Conservation (phyloP, 2,888 invertebrate genomes). For the Amphipoea oculea region DNA sequence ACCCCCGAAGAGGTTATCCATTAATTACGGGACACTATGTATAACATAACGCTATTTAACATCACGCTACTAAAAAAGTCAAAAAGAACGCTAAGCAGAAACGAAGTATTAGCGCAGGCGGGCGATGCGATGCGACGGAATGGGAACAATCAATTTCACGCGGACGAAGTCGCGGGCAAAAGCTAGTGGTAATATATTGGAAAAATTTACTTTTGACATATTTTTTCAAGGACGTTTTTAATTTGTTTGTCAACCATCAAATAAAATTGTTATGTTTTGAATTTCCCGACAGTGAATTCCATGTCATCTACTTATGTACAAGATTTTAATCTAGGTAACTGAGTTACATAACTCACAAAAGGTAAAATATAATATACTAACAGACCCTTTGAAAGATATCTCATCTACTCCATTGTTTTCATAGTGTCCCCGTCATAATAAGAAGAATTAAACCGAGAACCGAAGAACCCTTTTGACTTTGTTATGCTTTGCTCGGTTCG, state of each 20-base stretch:
- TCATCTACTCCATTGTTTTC: slow-evolving; percentile 42
- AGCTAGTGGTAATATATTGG: background rate
- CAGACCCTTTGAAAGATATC: slow-evolving; percentile 24
- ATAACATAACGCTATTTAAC: too few species aligned
- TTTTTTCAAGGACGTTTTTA: slow-evolving; percentile 17
- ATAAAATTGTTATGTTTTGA: background rate
- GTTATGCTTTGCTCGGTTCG: slow-evolving; percentile 31
- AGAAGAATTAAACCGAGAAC: slow-evolving; percentile 26
- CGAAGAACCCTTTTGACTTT: slow-evolving; percentile 51
- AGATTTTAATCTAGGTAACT: background rate
- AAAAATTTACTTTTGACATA: background rate
- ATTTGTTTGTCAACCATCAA: slow-evolving; percentile 3
- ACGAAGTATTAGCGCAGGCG: too few species aligned
- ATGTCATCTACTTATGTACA: background rate
- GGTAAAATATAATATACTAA: background rate
- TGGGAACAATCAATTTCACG: too few species aligned
- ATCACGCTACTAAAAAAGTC: too few species aligned
- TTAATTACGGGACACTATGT: too few species aligned
- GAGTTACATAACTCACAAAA: background rate
- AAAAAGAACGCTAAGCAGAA: too few species aligned
- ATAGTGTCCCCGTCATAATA: slow-evolving; percentile 22
- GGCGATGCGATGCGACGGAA: too few species aligned
- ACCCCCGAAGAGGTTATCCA: too few species aligned
- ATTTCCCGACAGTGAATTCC: background rate
- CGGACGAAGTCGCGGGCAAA: too few species aligned